phyloP scores from a whole-genome alignment of 1,140 invertebrate genomes.

The Drosophila azteca region DNA sequence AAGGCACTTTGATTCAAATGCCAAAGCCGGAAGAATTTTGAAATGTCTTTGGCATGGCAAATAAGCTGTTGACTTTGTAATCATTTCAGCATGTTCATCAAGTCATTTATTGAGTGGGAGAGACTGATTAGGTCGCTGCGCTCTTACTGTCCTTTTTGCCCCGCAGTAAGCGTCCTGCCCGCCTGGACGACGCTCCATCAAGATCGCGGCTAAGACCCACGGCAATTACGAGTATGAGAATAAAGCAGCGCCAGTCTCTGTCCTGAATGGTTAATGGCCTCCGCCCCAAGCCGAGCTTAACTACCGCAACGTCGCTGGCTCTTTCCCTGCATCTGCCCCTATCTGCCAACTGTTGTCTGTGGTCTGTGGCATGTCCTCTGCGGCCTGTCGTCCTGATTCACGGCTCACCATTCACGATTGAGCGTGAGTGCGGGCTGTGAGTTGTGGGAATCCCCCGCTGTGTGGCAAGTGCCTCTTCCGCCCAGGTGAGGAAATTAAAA shows the following conservation, averaged over 20 bases:
- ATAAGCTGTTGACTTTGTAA: slow-evolving; percentile 76
- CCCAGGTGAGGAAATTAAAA: slow-evolving; percentile 59
- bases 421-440: background rate
- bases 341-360: slow-evolving; percentile 20
- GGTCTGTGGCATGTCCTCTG: slow-evolving; percentile 49
- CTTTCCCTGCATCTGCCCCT: background rate
- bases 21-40: slow-evolving; percentile 37
- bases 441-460: slow-evolving; percentile 32
- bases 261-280: slow-evolving; percentile 47
- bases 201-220: slow-evolving; percentile 34
- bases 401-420: slow-evolving; percentile 13
- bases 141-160: slow-evolving; percentile 12
- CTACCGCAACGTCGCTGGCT: slow-evolving; percentile 18
- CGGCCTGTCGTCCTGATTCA: slow-evolving; percentile 47
- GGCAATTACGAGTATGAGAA: slow-evolving; percentile 75
- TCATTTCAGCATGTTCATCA: slow-evolving; percentile 67
- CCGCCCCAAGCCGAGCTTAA: slow-evolving; percentile 44
- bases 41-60: slow-evolving; percentile 59
- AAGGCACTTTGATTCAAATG: slow-evolving; percentile 49
- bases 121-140: slow-evolving; percentile 36
- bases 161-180: no score
- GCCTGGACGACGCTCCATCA: background rate
- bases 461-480: slow-evolving; percentile 22
- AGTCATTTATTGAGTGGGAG: slow-evolving; percentile 42
- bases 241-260: slow-evolving; percentile 37